Base-by-base conservation (phyloP, 2,797 vertebrate genomes). In the Rhinatrema bivittatum region DNA sequence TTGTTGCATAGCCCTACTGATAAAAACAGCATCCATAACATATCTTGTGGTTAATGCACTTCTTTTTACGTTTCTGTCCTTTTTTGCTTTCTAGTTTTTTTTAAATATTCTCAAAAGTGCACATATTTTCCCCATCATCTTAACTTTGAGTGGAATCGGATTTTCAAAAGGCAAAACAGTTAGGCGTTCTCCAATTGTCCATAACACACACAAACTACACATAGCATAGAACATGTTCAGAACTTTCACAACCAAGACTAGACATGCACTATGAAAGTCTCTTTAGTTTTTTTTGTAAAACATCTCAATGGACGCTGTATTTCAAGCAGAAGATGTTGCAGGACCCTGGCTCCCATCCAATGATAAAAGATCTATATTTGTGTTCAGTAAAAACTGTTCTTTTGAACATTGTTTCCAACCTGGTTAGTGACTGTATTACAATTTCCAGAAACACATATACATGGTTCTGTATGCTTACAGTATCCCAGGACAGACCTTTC, bases 1-100 rank as follows among this genome's bases (percentile, higher is more conserved):
- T 78, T 66, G 83, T 94, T 95, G 91, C 90, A 91, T 91, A 94
- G 90, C 87, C 88, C 86, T 85, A 73, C 48, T 9, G 40, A 39
- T 45, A 47, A 36, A 36, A 54, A 48, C 15, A n/a, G 56, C 44
- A 47, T 32, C 62, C 40, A 12, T 1, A 9, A 27, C 3, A 29
- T 41, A 40, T n/a, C 40, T 22, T 50, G 18, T 7, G 37, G 41
- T 34, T 14, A 19, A 53, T 15, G 10, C 41, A 24, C 50, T 34
- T 23, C 51, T 36, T 20, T 20, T 7, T n/a, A n/a, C n/a, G n/a
- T n/a, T n/a, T n/a, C n/a, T n/a, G n/a, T n/a, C n/a, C n/a, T n/a
- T n/a, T n/a, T n/a, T n/a, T n/a, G n/a, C n/a, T n/a, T n/a, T n/a
- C n/a, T n/a, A n/a, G n/a, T n/a, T n/a, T n/a, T n/a, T n/a, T n/a